A percentile compares a stretch with the other conserved stretches of the same genome.
phyloP scores from a whole-genome alignment of 92 coral and sea anemone species.

The Zoanthus gigantus region DNA sequence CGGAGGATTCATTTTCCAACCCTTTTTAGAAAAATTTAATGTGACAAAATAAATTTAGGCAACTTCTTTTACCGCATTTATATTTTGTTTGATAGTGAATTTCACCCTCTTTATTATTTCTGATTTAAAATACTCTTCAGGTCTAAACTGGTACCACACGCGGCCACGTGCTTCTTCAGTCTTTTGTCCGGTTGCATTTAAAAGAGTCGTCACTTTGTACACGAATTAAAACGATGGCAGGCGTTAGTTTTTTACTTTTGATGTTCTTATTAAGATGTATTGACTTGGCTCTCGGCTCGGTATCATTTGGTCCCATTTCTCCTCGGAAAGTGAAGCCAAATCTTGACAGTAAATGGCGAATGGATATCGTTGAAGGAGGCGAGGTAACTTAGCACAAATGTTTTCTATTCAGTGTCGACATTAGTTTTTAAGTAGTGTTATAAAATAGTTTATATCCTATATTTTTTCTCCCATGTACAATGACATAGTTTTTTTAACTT shows the following conservation, averaged over 20 bases:
- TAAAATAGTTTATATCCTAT: not conserved
- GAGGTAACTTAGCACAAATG: not conserved
- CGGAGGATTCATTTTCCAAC: too few relatives aligned
- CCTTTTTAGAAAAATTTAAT: too few relatives aligned
- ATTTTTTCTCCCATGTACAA: too few relatives aligned
- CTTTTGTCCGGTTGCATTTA: conserved; percentile 2
- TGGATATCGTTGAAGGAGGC: not conserved
- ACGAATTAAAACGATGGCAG: not conserved
- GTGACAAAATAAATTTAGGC: too few relatives aligned
- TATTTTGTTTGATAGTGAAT: not conserved
- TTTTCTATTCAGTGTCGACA: not conserved
- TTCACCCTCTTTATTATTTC: not conserved
- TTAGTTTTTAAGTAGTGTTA: not conserved
- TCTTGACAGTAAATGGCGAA: not conserved
- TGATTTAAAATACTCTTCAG: not conserved
- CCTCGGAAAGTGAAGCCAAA: not conserved
- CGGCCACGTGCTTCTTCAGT: not conserved
- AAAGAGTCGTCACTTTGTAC: not conserved
- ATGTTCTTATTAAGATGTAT: not conserved
- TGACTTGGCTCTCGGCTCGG: not conserved
- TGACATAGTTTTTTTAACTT: too few relatives aligned
- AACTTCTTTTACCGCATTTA: too few relatives aligned
- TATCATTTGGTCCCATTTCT: not conserved
- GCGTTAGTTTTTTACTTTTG: not conserved
- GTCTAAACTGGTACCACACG: not conserved